Evolutionary conservation across 2,113 vertebrate genomes (phyloP), one percentile per base, ranked within the genome.

Genomic region (Cebidichthys violaceus): DNA sequence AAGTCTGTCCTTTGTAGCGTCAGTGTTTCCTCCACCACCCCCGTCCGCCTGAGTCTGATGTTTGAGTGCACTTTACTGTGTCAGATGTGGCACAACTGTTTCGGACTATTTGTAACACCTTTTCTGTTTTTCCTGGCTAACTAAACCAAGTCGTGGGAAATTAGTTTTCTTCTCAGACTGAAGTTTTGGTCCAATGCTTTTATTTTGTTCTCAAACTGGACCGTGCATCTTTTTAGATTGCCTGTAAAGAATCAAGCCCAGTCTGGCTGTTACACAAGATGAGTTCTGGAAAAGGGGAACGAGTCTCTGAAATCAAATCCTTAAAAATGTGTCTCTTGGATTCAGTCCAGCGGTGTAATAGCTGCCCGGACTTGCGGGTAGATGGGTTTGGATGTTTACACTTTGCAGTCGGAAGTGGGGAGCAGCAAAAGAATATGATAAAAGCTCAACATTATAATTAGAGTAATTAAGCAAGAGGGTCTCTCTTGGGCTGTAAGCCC

Each of bases 291-390:
- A 33, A 92, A 76, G 33, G 77, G 87, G 83, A 89, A 89, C 85
- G 85, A 89, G 71, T 71, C 86, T 73, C 76, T 93, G 95, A 94
- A 95, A 95, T 89, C 4, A 73, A 95, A 94, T 93, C 92, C 93
- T 89, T 89, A 94, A 94, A 95, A 95, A 95, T 95, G 92, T 90
- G 90, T 90, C 75, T 90, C 77, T 93, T 95, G 95, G 93, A 90
- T 74, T 0, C 62, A 39, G 81, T 93, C 93, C 94, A 94, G 80
- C 59, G 9, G 77, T 60, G 87, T 91, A 94, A 94, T 92, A 83
- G 92, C 88, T 88, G 87, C 85, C 92, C 84, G 70, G 79, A 85
- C 86, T 86, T 90, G 90, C 89, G 93, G 92, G 86, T 89, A 86
- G 81, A 88, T 86, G 72, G 79, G 68, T 86, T 86, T 90, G 85